Percentiles rank a stretch among this genome's conserved stretches.
These are phyloP conservation scores for Pissodes strobi DNA, from an alignment of 1,140 invertebrate genomes.

Conservation along the genomic window DNA sequence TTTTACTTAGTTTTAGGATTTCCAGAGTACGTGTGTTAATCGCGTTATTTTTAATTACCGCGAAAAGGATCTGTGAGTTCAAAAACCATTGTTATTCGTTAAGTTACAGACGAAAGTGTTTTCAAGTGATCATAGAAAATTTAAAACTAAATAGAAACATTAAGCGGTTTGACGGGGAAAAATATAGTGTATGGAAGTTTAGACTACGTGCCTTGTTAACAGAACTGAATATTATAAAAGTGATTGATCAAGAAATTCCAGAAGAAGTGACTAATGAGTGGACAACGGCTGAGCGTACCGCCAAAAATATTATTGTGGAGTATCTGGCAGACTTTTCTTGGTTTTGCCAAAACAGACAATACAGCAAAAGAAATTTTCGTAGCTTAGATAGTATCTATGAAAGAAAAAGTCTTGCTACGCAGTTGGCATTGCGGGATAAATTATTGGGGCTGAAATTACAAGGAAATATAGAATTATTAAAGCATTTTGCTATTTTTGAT, in stretches of 20 bases:
- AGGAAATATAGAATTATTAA: conserved; percentile 44
- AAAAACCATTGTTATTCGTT: too few species aligned
- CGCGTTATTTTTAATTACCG: too few species aligned
- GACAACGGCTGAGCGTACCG: conserved; percentile 45
- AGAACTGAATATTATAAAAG: conserved; percentile 9
- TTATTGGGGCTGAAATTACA: conserved; percentile 53
- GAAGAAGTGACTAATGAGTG: background rate
- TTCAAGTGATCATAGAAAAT: too few species aligned
- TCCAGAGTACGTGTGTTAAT: too few species aligned
- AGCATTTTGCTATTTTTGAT: conserved; percentile 49
- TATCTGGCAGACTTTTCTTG: conserved; percentile 52
- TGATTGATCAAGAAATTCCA: conserved; percentile 1
- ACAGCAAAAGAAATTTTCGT: conserved; percentile 50
- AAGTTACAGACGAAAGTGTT: too few species aligned
- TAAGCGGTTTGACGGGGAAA: conserved; percentile 14
- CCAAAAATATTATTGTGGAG: conserved; percentile 52
- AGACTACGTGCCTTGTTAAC: conserved; percentile 4
- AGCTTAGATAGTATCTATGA: conserved; percentile 52
- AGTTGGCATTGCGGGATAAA: conserved; percentile 51
- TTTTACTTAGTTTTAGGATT: too few species aligned
- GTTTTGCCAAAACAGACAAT: conserved; percentile 45
- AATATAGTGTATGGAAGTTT: conserved; percentile 20
- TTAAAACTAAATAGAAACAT: too few species aligned
- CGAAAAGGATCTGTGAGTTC: too few species aligned
- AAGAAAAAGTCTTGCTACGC: conserved; percentile 52